These are phyloP conservation scores for Porites lobata DNA, from an alignment of 92 coral and sea anemone genomes.

Conservation along the genomic window DNA sequence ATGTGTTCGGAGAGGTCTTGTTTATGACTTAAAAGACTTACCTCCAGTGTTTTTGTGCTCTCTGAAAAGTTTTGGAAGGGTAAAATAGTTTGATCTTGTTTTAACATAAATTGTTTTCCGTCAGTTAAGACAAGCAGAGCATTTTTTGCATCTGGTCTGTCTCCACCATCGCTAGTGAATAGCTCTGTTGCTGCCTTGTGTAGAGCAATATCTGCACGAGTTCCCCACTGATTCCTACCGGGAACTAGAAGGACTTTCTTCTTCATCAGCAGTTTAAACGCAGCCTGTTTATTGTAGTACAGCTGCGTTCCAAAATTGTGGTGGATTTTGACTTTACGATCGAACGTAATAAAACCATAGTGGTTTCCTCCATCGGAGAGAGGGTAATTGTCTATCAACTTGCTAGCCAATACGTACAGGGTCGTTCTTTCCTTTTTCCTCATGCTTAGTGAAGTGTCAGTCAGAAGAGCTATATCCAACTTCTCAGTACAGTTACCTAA, in stretches of 20 bases:
- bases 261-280: neutral
- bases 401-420: neutral
- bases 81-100: neutral
- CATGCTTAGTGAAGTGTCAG: slow-evolving; percentile 27
- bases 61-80: neutral
- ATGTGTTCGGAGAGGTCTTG: too few species aligned
- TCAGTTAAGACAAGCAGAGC: slow-evolving; percentile 3
- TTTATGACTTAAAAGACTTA: neutral
- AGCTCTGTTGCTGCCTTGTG: neutral
- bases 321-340: neutral
- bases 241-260: neutral
- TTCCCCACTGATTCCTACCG: neutral
- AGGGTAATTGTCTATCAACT: neutral
- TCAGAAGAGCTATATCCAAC: slow-evolving; percentile 7
- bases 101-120: neutral
- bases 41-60: neutral
- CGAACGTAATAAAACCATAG: neutral
- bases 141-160: neutral
- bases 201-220: neutral
- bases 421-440: neutral
- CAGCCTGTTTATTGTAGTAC: neutral
- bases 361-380: slow-evolving; percentile 13
- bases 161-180: neutral
- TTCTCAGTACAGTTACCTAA: neutral
- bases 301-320: neutral